Evolutionary conservation across 2,888 invertebrate species (phyloP), one percentile per base, ranked within the genome.

Genomic region (Ichneumon xanthorius): DNA sequence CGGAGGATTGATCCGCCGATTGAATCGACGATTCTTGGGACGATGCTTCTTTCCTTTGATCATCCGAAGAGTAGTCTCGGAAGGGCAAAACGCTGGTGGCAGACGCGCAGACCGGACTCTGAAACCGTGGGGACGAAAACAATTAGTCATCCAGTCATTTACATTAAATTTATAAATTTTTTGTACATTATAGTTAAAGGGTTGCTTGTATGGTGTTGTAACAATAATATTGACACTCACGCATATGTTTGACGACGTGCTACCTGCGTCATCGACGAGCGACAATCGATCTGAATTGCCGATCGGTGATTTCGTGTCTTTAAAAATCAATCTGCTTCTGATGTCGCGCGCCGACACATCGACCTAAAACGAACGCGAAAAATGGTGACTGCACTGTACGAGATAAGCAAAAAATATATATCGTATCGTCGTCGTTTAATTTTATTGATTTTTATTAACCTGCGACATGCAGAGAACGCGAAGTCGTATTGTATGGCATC

Each of bases 341-440:
- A 98, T 97, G 90, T 97, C 97, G 88, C 96, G 96, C 3, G 98
- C 98, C 6, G 97, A 97, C 87, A 98, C 96, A 92, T 98, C 97
- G 73, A 95, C 94, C 96, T 96, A 91, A 61, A 78, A 86, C 11
- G n/a, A 6, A 71, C 16, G 22, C 4, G 11, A 26, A 22, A 22
- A 58, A 22, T 26, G 22, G 22, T 22, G 11, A 58, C 45, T 45
- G 26, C 22, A 26, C 58, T 26, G 22, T 45, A 45, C 14, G 14
- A 22, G 14, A 58, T 2, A 58, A 58, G 0, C 26, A 26, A 26
- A 58, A 58, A 22, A 22, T 3, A 22, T 19, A 9, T 55, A 58
- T 26, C 4, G 22, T 11, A 19, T 11, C 2, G 16, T 30, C 30
- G n/a, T 61, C 14, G 33, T 33, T 61, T 30, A 33, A 33, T 58